A percentile compares a stretch with the other conserved stretches of the same genome.
phyloP scores from a whole-genome alignment of 2,797 vertebrate species.

The Sorex maritimensis region DNA sequence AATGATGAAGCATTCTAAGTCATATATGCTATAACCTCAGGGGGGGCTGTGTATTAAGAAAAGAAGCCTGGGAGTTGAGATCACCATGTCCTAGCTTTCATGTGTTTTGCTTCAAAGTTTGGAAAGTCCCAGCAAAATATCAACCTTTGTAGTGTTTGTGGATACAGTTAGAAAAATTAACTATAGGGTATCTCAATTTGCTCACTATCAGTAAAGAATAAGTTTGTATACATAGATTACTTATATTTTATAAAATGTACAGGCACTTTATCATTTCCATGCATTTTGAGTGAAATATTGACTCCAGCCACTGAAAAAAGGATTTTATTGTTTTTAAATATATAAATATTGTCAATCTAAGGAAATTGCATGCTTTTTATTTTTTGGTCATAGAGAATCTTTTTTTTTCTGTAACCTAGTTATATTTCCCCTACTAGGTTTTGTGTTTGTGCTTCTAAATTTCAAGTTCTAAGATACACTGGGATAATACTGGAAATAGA shows the following conservation, averaged over 20 bases:
- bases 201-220: neutral
- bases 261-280: neutral
- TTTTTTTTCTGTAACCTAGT: neutral
- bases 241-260: neutral
- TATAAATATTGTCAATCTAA: neutral
- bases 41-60: neutral
- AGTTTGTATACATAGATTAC: neutral
- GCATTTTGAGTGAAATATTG: conserved; percentile 8
- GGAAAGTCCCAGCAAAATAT: neutral
- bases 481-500: neutral
- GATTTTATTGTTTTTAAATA: neutral
- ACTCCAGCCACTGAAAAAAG: neutral
- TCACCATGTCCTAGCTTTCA: neutral
- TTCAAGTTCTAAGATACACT: neutral
- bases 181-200: neutral
- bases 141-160: neutral
- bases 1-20: neutral
- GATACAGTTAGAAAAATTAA: neutral
- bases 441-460: conserved; percentile 25
- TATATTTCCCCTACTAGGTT: neutral
- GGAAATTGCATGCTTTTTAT: neutral
- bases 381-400: neutral
- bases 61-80: neutral
- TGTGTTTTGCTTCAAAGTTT: neutral
- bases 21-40: neutral